phyloP scores from a whole-genome alignment of 2,113 vertebrate genomes.

The Orthonyx spaldingii region DNA sequence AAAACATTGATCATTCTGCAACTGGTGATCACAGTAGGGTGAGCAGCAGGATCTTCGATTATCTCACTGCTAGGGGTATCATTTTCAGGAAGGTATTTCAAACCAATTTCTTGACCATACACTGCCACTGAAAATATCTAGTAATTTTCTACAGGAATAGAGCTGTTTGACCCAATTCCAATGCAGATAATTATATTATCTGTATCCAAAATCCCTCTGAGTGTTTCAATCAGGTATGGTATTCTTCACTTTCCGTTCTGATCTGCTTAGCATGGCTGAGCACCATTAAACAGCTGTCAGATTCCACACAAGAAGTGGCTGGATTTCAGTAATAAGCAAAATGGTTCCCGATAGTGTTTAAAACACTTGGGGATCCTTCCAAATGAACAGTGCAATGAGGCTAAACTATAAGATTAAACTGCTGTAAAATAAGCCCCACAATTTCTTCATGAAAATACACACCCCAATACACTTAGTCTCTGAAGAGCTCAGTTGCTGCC shows the following conservation, averaged over 20 bases:
- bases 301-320: constrained; percentile 39
- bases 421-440: constrained; percentile 16
- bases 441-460: neutral
- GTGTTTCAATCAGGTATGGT: constrained; percentile 60
- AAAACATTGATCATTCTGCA: neutral
- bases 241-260: constrained; percentile 57
- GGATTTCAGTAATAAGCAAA: constrained; percentile 55
- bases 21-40: neutral
- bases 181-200: constrained; percentile 58
- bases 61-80: constrained; percentile 1
- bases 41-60: constrained; percentile 4
- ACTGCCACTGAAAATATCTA: constrained; percentile 12
- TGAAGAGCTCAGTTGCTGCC: neutral
- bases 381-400: constrained; percentile 48
- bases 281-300: constrained; percentile 60
- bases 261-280: constrained; percentile 56
- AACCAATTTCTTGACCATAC: constrained; percentile 41
- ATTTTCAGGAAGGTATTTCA: constrained; percentile 33
- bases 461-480: constrained; percentile 6
- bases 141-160: constrained; percentile 48
- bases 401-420: constrained; percentile 16
- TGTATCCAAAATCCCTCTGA: constrained; percentile 51
- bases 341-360: constrained; percentile 16
- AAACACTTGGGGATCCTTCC: constrained; percentile 54
- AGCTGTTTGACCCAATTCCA: constrained; percentile 46